Percentiles rank a stretch among this genome's conserved stretches.
phyloP scores from a whole-genome alignment of 2,888 invertebrate genomes.

The Argynnis bischoffii region DNA sequence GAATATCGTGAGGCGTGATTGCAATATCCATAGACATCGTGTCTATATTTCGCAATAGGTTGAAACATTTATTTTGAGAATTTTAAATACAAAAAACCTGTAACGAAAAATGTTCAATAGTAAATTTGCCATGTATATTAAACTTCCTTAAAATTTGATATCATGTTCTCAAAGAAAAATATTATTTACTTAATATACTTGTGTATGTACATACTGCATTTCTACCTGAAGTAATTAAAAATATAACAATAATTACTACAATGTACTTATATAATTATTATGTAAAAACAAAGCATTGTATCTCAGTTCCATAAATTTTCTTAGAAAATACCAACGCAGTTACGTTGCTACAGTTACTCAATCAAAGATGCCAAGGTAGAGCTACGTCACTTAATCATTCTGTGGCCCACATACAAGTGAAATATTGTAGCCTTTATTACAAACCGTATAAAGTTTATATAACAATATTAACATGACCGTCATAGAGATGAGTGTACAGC shows the following conservation, averaged over 20 bases:
- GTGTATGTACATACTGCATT: too few relatives aligned
- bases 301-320: conserved; percentile 3
- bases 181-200: too few relatives aligned
- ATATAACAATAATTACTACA: too few relatives aligned
- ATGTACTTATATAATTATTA: conserved; percentile 1
- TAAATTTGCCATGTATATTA: too few relatives aligned
- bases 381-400: conserved; percentile 39
- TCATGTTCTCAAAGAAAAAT: too few relatives aligned
- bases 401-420: conserved; percentile 30
- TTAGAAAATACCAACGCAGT: conserved; percentile 29
- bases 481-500: conserved; percentile 17
- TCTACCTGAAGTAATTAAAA: too few relatives aligned
- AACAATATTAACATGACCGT: conserved; percentile 4
- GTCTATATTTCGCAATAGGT: not conserved
- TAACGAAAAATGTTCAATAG: too few relatives aligned
- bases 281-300: conserved; percentile 3
- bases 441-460: conserved; percentile 7
- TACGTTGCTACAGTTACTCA: conserved; percentile 37
- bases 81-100: too few relatives aligned
- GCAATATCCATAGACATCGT: conserved; percentile 19
- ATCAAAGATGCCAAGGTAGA: conserved; percentile 47
- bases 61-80: not conserved
- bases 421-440: conserved; percentile 30
- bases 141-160: too few relatives aligned
- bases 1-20: conserved; percentile 32